Evolutionary conservation across 2,888 invertebrate genomes (phyloP).

Genomic region (Meandrusa payeni): DNA sequence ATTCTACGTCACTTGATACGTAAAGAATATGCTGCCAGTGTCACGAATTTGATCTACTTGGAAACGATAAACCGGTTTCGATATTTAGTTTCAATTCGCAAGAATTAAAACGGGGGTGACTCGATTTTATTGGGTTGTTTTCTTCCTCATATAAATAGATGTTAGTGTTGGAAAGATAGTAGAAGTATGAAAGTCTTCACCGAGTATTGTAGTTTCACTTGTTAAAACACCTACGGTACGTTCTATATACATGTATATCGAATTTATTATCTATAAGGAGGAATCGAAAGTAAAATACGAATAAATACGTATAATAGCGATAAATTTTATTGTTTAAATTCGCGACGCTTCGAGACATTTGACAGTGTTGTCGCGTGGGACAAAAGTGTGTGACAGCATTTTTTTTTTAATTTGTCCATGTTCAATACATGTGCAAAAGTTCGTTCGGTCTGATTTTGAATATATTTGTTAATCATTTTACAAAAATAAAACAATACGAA

Average conservation of each 20-base stretch:
- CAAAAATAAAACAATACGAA: no score
- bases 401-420: no score
- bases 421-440: no score
- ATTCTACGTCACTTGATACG: conserved; percentile 8
- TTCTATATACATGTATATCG: neutral
- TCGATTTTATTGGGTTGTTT: conserved; percentile 11
- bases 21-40: conserved; percentile 1
- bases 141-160: conserved; percentile 12
- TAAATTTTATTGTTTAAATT: no score
- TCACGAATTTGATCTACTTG: conserved; percentile 14
- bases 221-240: conserved; percentile 13
- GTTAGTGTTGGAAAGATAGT: conserved; percentile 5
- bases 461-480: no score
- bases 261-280: no score
- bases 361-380: no score
- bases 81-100: conserved; percentile 14
- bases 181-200: conserved; percentile 11
- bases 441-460: no score
- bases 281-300: no score
- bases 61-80: conserved; percentile 20
- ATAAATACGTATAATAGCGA: no score
- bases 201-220: neutral
- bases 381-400: no score
- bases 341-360: no score
- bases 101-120: conserved; percentile 12